Base-by-base conservation (phyloP, 2,113 vertebrate genomes). In the Macquaria ambigua region DNA sequence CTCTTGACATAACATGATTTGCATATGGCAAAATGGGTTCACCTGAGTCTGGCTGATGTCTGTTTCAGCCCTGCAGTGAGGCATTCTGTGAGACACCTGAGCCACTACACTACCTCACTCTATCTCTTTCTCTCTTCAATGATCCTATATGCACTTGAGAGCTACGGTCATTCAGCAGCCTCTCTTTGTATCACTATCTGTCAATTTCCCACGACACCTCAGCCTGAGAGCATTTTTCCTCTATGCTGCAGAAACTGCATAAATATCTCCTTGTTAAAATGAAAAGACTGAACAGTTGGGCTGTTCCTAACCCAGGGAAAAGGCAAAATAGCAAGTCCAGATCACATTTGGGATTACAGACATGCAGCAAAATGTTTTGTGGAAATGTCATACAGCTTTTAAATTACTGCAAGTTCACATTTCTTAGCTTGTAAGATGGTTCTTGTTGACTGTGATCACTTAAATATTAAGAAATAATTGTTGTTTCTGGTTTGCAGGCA, bases 61-160 rank as follows among this genome's bases (percentile, higher is more conserved):
- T 53, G n/a, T 56, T 83, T 72, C 3, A 58, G 39, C 58, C 56
- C 59, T 52, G 74, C 56, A 73, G 39, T 4, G 6, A 20, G 15
- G 48, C 63, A 9, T 14, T 71, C 43, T 31, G 25, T 0, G 9
- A 73, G 25, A 79, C 81, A 87, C 73, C 82, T 81, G 87, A 87
- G 53, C 66, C 50, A 18, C 31, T 18, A 0, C 41, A 20, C 8
- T 20, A 10, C 74, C 11, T 16, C 48, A 2, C 9, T 28, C 62
- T 59, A 7, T 12, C 39, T 25, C 15, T 55, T 25, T 63, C 41
- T 41, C 11, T 73, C 67, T 41, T 53, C 53, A 28, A 10, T 59
- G 28, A 66, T 59, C 52, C 52, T 58, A 4, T 21, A 80, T 31
- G 69, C 63, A 61, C 56, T 66, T 15, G 61, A 77, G 43, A 46